phyloP scores from a whole-genome alignment of 1,140 invertebrate species.

The Cotesia vestalis region DNA sequence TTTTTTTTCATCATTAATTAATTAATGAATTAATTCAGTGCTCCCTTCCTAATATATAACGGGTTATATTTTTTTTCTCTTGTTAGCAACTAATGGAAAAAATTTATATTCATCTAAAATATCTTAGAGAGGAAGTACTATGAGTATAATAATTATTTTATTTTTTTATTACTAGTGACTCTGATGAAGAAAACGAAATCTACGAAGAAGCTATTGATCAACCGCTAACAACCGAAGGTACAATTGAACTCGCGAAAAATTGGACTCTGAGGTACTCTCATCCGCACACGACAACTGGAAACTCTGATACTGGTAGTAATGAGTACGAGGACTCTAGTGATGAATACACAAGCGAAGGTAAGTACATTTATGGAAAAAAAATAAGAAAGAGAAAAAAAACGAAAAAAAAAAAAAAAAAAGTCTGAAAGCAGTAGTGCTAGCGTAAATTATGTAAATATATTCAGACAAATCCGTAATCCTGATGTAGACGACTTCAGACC shows the following conservation, averaged over 20 bases:
- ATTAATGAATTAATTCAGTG: too few species aligned
- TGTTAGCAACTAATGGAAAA: too few species aligned
- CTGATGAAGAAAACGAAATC: constrained; percentile 70
- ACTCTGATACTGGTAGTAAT: constrained; percentile 65
- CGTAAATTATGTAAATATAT: constrained; percentile 48
- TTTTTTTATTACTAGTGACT: constrained; percentile 61
- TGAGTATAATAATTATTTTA: constrained; percentile 35
- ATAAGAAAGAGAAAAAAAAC: constrained; percentile 16
- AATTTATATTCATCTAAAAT: too few species aligned
- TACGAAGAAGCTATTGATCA: constrained; percentile 73
- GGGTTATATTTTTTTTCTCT: too few species aligned
- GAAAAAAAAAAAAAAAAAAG: constrained; percentile 31
- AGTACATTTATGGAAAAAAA: constrained; percentile 32
- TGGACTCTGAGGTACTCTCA: constrained; percentile 70
- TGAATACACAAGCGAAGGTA: constrained; percentile 74
- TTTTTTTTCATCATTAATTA: too few species aligned
- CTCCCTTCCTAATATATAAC: too few species aligned
- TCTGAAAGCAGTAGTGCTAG: constrained; percentile 22
- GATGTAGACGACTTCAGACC: constrained; percentile 57
- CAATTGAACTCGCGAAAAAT: constrained; percentile 71
- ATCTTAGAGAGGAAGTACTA: not conserved
- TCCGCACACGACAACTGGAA: constrained; percentile 51
- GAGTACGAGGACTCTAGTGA: constrained; percentile 72
- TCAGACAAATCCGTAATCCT: constrained; percentile 44
- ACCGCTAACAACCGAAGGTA: constrained; percentile 73